Evolutionary conservation across 2,888 invertebrate species (phyloP), one percentile per base, ranked within the genome.

Genomic region (Drosophila neoperkinsi): DNA sequence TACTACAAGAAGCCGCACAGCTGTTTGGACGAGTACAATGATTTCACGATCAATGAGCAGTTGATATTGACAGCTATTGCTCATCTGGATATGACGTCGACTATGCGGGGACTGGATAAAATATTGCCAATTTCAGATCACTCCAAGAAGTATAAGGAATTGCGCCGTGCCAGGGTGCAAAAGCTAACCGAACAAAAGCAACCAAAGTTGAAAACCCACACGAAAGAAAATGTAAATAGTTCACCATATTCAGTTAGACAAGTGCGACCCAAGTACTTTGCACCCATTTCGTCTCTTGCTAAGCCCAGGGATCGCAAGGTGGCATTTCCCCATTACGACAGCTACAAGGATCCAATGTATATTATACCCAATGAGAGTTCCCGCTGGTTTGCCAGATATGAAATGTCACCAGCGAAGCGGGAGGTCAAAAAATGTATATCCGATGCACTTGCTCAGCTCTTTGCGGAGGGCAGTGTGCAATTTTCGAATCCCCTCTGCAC

Each of bases 11-110:
- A 36, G 4, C 25, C 46, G 3, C 25, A 58, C 7, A 2, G 6
- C 4, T 21, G 9, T 3, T 16, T 6, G 0, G 28, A 36, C 0
- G 57, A 41, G 1, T 16, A 6, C 0, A 28, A 28, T 0, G 0
- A 7, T 0, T 92, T 87, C 49, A 82, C 81, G 3, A 18, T 83
- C 16, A 93, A 93, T 59, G 92, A 93, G 52, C 93, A 93, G 71
- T 25, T 93, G n/a, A 66, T 93, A 21, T 69, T 92, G 43, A 88
- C 93, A 3, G 74, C 79, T 0, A 93, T 93, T 10, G 86, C 91
- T 4, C 92, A 93, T 69, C 77, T 93, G 53, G 93, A 93, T 58
- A 91, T 92, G 85, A 67, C 90, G 9, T 73, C 91, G 9, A 93
- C 93, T 0, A 57, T 93, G 66, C 81, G 92, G 4, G 93, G 91